Conservation (phyloP, 1,140 invertebrate genomes). For the Brachionus manjavacas region DNA sequence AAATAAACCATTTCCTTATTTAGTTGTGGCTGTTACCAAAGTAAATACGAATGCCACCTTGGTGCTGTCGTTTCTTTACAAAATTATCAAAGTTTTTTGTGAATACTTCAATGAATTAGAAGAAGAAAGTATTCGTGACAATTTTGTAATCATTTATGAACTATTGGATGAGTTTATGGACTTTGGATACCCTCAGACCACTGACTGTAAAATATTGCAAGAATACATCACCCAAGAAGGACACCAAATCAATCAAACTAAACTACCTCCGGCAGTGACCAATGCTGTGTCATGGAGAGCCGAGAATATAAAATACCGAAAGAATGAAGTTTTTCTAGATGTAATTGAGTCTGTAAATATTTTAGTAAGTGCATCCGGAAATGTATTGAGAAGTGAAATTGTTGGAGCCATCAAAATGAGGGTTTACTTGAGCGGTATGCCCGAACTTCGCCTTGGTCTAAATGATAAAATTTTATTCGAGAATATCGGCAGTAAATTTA, state of each 20-base stretch:
- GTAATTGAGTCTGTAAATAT: conserved; percentile 99
- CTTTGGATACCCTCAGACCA: conserved; percentile 98
- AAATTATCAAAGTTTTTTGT: conserved; percentile 64
- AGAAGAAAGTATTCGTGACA: conserved; percentile 97
- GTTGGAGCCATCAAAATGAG: conserved; percentile 98
- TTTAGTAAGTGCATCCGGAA: conserved; percentile 89
- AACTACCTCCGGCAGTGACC: conserved; percentile 97
- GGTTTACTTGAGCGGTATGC: conserved; percentile 98
- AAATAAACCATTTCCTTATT: background rate
- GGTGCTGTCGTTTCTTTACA: conserved; percentile 43
- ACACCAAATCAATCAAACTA: conserved; percentile 91
- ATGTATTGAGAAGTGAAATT: conserved; percentile 94
- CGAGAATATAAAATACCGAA: conserved; percentile 96
- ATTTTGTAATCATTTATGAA: conserved; percentile 99
- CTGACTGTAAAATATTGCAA: conserved; percentile 96
- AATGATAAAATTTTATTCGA: conserved; percentile 99
- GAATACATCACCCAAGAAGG: conserved; percentile 96
- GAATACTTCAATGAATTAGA: conserved; percentile 99
- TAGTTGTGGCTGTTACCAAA: conserved; percentile 37
- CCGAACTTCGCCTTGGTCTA: conserved; percentile 89
- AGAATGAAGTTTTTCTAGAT: conserved; percentile 99
- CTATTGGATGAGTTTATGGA: conserved; percentile 95
- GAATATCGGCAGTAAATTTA: conserved; percentile 74
- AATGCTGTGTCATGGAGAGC: conserved; percentile 99
- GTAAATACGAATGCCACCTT: conserved; percentile 30